A percentile compares a stretch with the other conserved stretches of the same genome.
Conservation (phyloP, 2,888 invertebrate species). For the Macrosoma leucophasiata region DNA sequence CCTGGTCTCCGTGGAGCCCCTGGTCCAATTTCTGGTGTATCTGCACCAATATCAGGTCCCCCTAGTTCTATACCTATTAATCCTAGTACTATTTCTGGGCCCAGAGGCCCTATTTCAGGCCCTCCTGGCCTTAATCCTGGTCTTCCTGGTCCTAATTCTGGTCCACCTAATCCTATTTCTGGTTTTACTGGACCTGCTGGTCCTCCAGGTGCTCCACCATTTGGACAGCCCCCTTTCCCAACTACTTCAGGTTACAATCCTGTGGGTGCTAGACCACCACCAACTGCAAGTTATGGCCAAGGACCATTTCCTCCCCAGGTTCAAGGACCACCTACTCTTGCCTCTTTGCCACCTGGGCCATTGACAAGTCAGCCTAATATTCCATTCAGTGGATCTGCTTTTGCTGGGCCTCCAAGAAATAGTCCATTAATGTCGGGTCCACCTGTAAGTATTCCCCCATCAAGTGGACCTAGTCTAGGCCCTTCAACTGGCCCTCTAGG, state of each 20-base stretch:
- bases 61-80: too few species aligned
- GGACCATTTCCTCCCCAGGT: constrained; percentile 25
- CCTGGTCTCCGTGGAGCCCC: too few species aligned
- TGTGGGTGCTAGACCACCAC: constrained; percentile 30
- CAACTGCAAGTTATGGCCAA: constrained; percentile 29
- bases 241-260: constrained; percentile 34
- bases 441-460: constrained; percentile 29
- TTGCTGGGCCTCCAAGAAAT: constrained; percentile 38
- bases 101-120: too few species aligned
- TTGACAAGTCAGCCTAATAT: constrained; percentile 40
- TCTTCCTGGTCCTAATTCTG: too few species aligned
- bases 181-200: too few species aligned
- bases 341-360: constrained; percentile 32
- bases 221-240: constrained; percentile 35
- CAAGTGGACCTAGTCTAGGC: constrained; percentile 16
- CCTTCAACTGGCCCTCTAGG: constrained; percentile 9
- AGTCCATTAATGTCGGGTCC: constrained; percentile 45
- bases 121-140: too few species aligned
- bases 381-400: constrained; percentile 35
- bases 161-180: too few species aligned
- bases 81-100: too few species aligned
- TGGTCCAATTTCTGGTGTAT: too few species aligned
- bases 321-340: constrained; percentile 27
- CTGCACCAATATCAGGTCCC: too few species aligned
- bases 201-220: constrained; percentile 23